Evolutionary conservation across 1,140 invertebrate genomes (phyloP).

Genomic region (Atta colombica): DNA sequence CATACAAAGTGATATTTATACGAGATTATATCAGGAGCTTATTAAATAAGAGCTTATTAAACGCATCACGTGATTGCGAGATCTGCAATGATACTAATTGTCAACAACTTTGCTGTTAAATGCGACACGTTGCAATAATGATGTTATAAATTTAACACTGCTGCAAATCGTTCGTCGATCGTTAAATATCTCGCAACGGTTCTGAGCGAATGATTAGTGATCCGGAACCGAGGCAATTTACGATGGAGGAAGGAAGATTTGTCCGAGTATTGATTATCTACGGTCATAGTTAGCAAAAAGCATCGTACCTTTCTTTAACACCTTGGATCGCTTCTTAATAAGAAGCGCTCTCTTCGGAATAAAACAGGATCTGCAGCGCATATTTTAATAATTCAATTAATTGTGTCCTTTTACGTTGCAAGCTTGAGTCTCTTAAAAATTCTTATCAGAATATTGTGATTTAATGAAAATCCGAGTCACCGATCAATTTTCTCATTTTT

Average conservation of each 20-base stretch:
- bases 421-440: not conserved
- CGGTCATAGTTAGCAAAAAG: conserved; percentile 20
- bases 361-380: conserved; percentile 17
- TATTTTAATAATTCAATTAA: not conserved
- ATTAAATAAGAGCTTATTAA: too few species aligned
- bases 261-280: conserved; percentile 10
- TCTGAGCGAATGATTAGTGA: conserved; percentile 53
- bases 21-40: conserved; percentile 19
- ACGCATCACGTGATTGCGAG: conserved; percentile 16
- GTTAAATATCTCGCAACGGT: conserved; percentile 54
- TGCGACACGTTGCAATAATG: not conserved
- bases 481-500: not conserved
- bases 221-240: conserved; percentile 47
- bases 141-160: conserved; percentile 1
- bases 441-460: not conserved
- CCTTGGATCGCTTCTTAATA: not conserved
- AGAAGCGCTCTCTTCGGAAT: not conserved
- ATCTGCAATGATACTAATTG: not conserved
- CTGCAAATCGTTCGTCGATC: not conserved
- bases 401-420: not conserved
- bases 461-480: not conserved
- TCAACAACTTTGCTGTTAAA: conserved; percentile 6
- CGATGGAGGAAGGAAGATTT: conserved; percentile 31
- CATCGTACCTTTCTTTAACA: conserved; percentile 8
- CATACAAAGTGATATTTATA: conserved; percentile 35